Evolutionary conservation across 2,113 vertebrate species (phyloP), one percentile per base, ranked within the genome.

Genomic region (Erythrolamprus reginae): DNA sequence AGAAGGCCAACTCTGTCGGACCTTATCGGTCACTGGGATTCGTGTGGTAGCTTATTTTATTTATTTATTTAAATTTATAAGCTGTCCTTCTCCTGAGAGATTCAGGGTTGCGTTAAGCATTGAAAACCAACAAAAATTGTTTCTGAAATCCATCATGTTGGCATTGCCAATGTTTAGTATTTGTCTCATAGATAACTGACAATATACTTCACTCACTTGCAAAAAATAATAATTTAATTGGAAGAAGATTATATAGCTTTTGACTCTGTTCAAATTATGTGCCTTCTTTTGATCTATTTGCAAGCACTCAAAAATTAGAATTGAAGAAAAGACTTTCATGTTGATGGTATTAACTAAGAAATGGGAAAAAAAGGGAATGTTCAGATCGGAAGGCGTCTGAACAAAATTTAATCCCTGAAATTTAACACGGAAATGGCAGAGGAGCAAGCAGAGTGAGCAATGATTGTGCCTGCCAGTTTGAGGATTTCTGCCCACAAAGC

Each of bases 121-220:
- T n/a, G n/a, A n/a, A n/a, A 93, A 94, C 0, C 88, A 91, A 93
- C 93, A 87, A 91, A 94, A 95, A 93, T 90, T 86, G 90, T 94
- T 95, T 89, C 88, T 92, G 47, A 94, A 95, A 83, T 92, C 86
- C 92, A 85, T 50, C 33, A 91, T 91, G 84, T 84, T 93, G 94
- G 93, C 89, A 92, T 89, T 94, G 93, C 91, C 83, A 92, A 91
- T 90, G 51, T 90, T 42, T 19, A 65, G 28, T n/a, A 88, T 90
- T 92, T 91, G 92, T 89, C 94, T 90, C 89, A 23, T 19, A 33
- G 90, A 94, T 85, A 84, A 85, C 94, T 88, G 93, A 94, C 2
- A 90, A 88, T 3, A 1, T 82, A 92, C 61, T 92, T 51, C 88
- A 94, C 92, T 83, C 92, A 90, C 89, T 58, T 82, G 21, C 24